Evolutionary conservation across 2,888 invertebrate genomes (phyloP).

Genomic region (Schrankia costaestrigalis): DNA sequence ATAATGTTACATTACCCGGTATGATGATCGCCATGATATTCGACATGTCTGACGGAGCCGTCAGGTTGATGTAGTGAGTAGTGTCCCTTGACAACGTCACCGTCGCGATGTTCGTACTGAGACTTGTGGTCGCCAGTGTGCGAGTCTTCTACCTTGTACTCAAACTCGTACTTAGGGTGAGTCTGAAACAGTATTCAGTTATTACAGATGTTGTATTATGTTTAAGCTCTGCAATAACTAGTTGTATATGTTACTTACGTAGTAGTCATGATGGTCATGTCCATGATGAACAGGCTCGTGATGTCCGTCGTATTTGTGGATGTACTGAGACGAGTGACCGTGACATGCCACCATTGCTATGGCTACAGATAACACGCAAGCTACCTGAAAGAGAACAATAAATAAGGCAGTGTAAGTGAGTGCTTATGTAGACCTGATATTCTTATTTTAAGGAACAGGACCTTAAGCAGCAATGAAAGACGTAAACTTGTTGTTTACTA

Average conservation of each 20-base stretch:
- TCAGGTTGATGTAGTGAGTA: no score
- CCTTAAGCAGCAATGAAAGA: no score
- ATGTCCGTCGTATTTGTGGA: constrained; percentile 50
- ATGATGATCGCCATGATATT: constrained; percentile 69
- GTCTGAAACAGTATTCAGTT: constrained; percentile 24
- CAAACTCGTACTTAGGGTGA: constrained; percentile 28
- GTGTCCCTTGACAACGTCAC: no score
- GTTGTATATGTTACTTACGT: constrained; percentile 6
- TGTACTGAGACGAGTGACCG: constrained; percentile 28
- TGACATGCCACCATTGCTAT: constrained; percentile 10
- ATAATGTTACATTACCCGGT: constrained; percentile 45
- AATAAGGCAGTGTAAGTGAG: no score
- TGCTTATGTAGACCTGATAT: no score
- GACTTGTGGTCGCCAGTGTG: constrained; percentile 78
- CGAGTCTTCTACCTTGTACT: constrained; percentile 50
- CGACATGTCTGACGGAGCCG: no score
- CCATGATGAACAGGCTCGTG: constrained; percentile 44
- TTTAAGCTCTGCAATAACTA: not conserved
- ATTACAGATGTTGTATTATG: no score
- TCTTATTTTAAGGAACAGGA: no score
- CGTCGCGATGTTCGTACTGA: no score
- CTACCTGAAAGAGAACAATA: constrained; percentile 15
- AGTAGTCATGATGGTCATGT: constrained; percentile 34
- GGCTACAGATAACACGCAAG: constrained; percentile 13
- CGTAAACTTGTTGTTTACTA: not conserved